These are phyloP conservation scores for Melinaea marsaeus DNA, from an alignment of 2,888 invertebrate species.

Conservation along the genomic window DNA sequence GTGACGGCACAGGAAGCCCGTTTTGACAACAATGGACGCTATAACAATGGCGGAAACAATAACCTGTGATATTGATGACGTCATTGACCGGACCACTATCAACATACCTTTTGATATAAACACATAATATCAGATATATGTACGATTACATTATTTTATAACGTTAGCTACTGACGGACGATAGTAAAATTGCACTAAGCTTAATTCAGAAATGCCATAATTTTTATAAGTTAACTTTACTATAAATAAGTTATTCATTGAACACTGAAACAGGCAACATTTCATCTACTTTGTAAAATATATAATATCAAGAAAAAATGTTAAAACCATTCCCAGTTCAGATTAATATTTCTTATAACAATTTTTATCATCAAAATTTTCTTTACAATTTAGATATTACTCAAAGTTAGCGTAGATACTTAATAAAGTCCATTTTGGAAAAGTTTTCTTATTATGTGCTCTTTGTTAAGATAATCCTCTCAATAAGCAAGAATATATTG, in stretches of 20 bases:
- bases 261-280: background rate
- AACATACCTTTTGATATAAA: too few relatives aligned
- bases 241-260: conserved; percentile 7
- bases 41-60: too few relatives aligned
- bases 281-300: too few relatives aligned
- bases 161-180: too few relatives aligned
- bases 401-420: background rate
- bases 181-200: too few relatives aligned
- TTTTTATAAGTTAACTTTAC: too few relatives aligned
- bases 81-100: too few relatives aligned
- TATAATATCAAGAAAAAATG: background rate
- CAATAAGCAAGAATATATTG: conserved; percentile 33
- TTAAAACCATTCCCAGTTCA: background rate
- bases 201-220: too few relatives aligned
- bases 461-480: conserved; percentile 33
- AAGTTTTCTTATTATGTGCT: conserved; percentile 32
- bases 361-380: background rate
- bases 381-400: conserved; percentile 2
- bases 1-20: too few relatives aligned
- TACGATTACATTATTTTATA: background rate
- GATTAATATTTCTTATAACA: background rate
- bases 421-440: conserved; percentile 28
- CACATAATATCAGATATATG: conserved; percentile 7
- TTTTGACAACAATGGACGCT: too few relatives aligned
- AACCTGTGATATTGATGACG: too few relatives aligned